phyloP scores from a whole-genome alignment of 2,113 vertebrate species.

The Spilogale gracilis region DNA sequence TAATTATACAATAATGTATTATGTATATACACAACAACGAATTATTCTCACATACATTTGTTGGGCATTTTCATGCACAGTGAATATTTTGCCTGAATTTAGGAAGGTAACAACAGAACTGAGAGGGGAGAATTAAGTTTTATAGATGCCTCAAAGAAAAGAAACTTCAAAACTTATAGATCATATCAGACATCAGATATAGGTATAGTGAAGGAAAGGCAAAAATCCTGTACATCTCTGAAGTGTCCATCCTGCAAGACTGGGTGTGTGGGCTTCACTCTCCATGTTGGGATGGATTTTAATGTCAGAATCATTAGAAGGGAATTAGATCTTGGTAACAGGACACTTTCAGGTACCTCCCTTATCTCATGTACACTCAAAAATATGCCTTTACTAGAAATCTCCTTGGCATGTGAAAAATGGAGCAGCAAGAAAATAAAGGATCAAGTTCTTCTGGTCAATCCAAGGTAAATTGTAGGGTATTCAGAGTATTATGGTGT shows the following conservation, averaged over 20 bases:
- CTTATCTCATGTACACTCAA: not conserved
- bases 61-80: not conserved
- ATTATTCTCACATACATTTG: not conserved
- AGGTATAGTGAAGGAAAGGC: not conserved
- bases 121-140: not conserved
- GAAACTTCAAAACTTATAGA: not conserved
- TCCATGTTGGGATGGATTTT: too few relatives aligned
- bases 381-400: not conserved
- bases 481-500: not conserved
- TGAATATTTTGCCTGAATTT: not conserved
- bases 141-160: not conserved
- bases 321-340: not conserved
- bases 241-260: not conserved
- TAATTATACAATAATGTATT: not conserved
- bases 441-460: not conserved
- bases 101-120: not conserved
- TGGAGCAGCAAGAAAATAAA: not conserved
- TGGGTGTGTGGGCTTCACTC: not conserved
- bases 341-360: not conserved
- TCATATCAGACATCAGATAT: not conserved
- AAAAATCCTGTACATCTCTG: not conserved
- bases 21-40: not conserved
- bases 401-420: not conserved
- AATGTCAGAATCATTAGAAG: not conserved
- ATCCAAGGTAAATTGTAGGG: not conserved